Percentiles rank a stretch among this genome's conserved stretches.
phyloP scores from a whole-genome alignment of 1,140 invertebrate genomes.

The Musca vetustissima region DNA sequence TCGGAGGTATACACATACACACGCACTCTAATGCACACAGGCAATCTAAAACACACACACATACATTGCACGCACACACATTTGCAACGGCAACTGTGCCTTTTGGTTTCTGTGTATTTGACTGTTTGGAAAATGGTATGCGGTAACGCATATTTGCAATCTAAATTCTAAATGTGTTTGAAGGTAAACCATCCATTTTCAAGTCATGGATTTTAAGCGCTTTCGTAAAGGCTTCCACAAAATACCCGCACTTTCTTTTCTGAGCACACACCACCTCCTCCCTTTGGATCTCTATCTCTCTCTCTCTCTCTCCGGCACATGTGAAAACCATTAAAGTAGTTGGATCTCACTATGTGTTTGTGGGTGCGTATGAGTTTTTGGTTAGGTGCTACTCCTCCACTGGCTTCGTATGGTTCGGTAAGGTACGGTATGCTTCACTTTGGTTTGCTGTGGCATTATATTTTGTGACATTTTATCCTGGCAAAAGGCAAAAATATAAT shows the following conservation, averaged over 20 bases:
- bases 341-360: not conserved
- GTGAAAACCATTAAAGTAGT: not conserved
- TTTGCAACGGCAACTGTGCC: not conserved
- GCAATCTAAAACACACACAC: too few relatives aligned
- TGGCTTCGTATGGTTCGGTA: too few relatives aligned
- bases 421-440: too few relatives aligned
- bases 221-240: not conserved
- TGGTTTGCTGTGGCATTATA: constrained; percentile 1
- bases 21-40: too few relatives aligned
- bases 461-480: constrained; percentile 21
- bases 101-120: constrained; percentile 6
- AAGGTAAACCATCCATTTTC: constrained; percentile 14
- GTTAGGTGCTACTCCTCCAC: too few relatives aligned
- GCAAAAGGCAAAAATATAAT: not conserved
- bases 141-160: constrained; percentile 19
- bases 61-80: not conserved
- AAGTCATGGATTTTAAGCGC: constrained; percentile 8
- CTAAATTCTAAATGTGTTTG: constrained; percentile 21
- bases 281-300: not conserved
- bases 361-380: not conserved
- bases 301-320: not conserved
- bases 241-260: too few relatives aligned
- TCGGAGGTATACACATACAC: not conserved
- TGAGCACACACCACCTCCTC: not conserved
- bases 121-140: constrained; percentile 21